Conservation (phyloP, 2,888 invertebrate genomes). For the Balanococcus diminutus region DNA sequence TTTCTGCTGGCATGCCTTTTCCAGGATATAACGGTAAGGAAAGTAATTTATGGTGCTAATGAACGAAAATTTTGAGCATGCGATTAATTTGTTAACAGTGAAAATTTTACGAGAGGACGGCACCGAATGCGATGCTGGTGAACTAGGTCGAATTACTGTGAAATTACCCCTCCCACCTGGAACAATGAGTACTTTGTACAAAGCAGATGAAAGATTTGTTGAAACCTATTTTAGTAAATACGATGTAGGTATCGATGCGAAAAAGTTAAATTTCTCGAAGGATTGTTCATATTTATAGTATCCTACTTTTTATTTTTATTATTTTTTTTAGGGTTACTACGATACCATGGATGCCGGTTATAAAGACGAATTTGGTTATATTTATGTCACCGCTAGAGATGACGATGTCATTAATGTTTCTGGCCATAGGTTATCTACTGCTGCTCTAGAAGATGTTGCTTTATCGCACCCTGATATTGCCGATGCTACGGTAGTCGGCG, state of each 20-base stretch:
- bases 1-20: conserved; percentile 83
- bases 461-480: conserved; percentile 83
- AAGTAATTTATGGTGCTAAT: conserved; percentile 68
- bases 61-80: conserved; percentile 61
- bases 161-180: conserved; percentile 91
- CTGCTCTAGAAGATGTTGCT: conserved; percentile 88
- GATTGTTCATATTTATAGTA: too few relatives aligned
- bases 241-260: conserved; percentile 69
- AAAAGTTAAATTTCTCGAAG: too few relatives aligned
- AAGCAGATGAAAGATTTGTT: conserved; percentile 78
- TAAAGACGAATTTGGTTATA: conserved; percentile 79
- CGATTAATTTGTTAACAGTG: conserved; percentile 64
- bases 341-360: conserved; percentile 96
- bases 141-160: conserved; percentile 81
- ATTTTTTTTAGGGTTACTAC: conserved; percentile 79
- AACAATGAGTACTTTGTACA: conserved; percentile 81
- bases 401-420: conserved; percentile 97
- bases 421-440: conserved; percentile 87
- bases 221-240: conserved; percentile 82
- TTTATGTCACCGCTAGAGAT: conserved; percentile 87
- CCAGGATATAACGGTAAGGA: conserved; percentile 81
- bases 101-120: conserved; percentile 73
- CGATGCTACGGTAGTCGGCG: conserved; percentile 88
- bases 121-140: conserved; percentile 70
- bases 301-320: conserved; percentile 46